Base-by-base conservation (phyloP, 2,797 vertebrate species). In the Sternarchorhynchus goeldii region DNA sequence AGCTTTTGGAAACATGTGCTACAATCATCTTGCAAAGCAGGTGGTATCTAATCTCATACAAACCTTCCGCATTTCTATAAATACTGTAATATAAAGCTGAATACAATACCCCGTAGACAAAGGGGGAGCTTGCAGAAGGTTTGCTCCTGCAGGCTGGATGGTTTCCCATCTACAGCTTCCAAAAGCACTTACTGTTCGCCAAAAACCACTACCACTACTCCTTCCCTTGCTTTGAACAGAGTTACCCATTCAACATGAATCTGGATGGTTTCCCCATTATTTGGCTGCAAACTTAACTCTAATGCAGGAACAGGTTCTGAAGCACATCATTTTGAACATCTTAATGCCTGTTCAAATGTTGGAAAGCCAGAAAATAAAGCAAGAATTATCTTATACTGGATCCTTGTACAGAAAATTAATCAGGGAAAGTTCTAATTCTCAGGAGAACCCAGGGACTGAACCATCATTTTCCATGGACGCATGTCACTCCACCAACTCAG, bases 51-150 rank as follows among this genome's bases (percentile, higher is more conserved):
- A 92, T 93, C 91, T 92, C 86, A 87, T 88, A 78, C 88, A 91
- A 90, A 87, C 91, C 90, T 91, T 89, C 82, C 86, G 83, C 82
- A 91, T 89, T 85, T 88, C 88, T 88, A 90, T 89, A 90, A 91
- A 92, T 91, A 90, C 90, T 88, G 88, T 86, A 90, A 86, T 83
- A 84, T 82, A 60, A 88, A 88, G 85, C 86, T 87, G 85, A 88
- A 91, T 90, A 93, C 90, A 93, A 91, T 92, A 88, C 83, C 87
- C 86, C 88, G 88, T 90, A 91, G 91, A 92, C 87, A 86, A 88
- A 89, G 89, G 90, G 90, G 89, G 88, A 91, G 88, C 88, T 82
- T 85, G 85, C 87, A 88, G 88, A 88, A 56, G 32, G 89, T 87
- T 89, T 84, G 85, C 88, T 89, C 91, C 89, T 90, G 86, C 88